Evolutionary conservation across 2,113 vertebrate genomes (phyloP).

Genomic region (Hypocryptadius cinnamomeus): DNA sequence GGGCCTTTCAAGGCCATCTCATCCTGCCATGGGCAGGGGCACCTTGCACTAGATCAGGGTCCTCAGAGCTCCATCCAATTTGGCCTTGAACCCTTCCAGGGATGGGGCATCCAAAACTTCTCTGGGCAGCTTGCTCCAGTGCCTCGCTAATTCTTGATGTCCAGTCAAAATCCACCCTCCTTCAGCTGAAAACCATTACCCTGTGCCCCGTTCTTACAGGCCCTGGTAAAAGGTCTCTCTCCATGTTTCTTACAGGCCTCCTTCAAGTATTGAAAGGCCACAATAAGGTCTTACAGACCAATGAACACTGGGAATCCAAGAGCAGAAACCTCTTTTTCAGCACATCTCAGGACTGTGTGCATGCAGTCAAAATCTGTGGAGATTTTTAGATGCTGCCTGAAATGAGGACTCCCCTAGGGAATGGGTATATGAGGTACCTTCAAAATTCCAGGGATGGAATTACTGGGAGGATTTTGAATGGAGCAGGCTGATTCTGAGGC

Average conservation of each 20-base stretch:
- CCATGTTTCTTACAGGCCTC: background rate
- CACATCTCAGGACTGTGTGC: background rate
- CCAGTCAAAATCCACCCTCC: background rate
- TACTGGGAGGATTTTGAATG: background rate
- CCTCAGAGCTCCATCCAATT: background rate
- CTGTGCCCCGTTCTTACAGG: background rate
- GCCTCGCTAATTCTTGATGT: background rate
- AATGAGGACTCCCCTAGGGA: background rate
- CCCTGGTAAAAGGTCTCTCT: background rate
- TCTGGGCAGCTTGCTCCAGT: background rate
- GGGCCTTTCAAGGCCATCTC: background rate
- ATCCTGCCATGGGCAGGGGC: background rate
- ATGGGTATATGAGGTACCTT: background rate
- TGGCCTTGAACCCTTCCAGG: background rate
- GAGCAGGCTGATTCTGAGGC: background rate
- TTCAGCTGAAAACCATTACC: background rate
- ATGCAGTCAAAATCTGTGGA: background rate
- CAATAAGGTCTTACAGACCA: background rate
- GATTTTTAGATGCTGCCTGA: background rate
- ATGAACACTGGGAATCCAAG: background rate
- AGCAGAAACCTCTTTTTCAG: background rate
- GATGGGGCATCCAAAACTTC: background rate
- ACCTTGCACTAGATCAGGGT: background rate
- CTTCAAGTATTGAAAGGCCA: background rate
- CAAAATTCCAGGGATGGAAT: background rate